These are phyloP conservation scores for Apodemus speciosus DNA, from an alignment of 2,113 vertebrate genomes.

Conservation along the genomic window DNA sequence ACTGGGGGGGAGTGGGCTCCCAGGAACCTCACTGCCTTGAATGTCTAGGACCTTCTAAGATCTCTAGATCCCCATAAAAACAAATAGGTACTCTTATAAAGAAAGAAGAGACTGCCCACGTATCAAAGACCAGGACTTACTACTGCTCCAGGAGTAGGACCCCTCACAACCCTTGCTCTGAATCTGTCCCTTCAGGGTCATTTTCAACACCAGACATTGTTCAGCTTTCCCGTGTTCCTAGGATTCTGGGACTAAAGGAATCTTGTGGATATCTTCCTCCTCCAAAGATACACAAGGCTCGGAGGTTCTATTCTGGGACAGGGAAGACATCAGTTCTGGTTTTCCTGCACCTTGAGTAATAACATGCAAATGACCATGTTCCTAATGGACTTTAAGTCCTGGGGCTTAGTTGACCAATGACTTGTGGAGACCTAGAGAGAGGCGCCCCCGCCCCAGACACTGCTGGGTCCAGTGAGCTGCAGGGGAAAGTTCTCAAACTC, in stretches of 20 bases:
- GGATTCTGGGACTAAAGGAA: neutral
- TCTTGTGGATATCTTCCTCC: neutral
- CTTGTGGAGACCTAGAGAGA: neutral
- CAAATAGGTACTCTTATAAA: neutral
- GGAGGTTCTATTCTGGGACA: neutral
- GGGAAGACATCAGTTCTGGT: neutral
- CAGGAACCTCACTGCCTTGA: neutral
- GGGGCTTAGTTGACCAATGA: too few relatives aligned
- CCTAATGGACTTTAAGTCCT: rapidly evolving
- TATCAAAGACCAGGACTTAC: neutral
- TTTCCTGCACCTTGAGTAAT: neutral
- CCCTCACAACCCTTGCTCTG: neutral
- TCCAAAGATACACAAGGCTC: neutral
- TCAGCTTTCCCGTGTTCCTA: rapidly evolving
- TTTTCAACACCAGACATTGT: neutral
- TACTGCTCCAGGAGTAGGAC: neutral
- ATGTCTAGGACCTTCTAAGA: neutral
- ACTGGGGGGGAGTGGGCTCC: neutral
- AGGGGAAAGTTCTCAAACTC: neutral
- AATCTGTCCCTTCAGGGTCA: neutral
- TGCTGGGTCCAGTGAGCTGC: rapidly evolving
- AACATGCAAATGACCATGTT: neutral
- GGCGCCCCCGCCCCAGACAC: neutral
- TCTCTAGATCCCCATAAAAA: neutral
- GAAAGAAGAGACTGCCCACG: neutral